phyloP scores from a whole-genome alignment of 2,888 invertebrate genomes.

The Erebia epiphron region DNA sequence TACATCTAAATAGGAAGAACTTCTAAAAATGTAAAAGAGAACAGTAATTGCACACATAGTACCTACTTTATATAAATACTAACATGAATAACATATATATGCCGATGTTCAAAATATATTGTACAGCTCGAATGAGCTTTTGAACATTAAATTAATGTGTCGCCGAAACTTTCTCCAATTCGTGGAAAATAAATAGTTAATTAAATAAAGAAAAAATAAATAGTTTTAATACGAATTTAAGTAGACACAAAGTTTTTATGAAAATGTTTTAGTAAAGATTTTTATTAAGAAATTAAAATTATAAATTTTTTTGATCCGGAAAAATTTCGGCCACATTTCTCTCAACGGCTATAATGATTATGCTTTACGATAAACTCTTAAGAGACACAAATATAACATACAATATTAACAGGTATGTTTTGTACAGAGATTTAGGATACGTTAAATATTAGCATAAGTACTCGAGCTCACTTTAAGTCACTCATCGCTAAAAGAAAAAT shows the following conservation, averaged over 20 bases:
- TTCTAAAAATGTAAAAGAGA: slow-evolving; percentile 69
- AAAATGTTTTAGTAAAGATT: not conserved
- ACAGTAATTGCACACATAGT: slow-evolving; percentile 77
- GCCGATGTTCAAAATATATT: no score
- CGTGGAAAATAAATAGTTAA: no score
- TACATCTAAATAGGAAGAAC: slow-evolving; percentile 78
- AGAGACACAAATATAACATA: slow-evolving; percentile 41
- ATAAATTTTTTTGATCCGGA: not conserved
- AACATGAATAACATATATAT: slow-evolving; percentile 52
- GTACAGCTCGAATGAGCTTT: slow-evolving; percentile 43
- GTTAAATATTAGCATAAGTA: slow-evolving; percentile 64
- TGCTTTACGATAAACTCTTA: slow-evolving; percentile 40
- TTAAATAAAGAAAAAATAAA: not conserved
- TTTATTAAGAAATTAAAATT: not conserved
- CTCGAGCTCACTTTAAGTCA: slow-evolving; percentile 81
- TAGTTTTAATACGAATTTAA: slow-evolving; percentile 9
- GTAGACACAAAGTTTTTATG: slow-evolving; percentile 2
- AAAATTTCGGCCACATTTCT: slow-evolving; percentile 22
- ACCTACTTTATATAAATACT: slow-evolving; percentile 47
- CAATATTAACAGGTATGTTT: slow-evolving; percentile 49
- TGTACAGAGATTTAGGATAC: slow-evolving; percentile 55
- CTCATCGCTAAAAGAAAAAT: slow-evolving; percentile 61
- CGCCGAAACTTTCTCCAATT: slow-evolving; percentile 16
- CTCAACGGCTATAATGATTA: slow-evolving; percentile 38
- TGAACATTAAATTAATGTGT: slow-evolving; percentile 26